Evolutionary conservation across 2,113 vertebrate genomes (phyloP).

Genomic region (Chionomys nivalis): DNA sequence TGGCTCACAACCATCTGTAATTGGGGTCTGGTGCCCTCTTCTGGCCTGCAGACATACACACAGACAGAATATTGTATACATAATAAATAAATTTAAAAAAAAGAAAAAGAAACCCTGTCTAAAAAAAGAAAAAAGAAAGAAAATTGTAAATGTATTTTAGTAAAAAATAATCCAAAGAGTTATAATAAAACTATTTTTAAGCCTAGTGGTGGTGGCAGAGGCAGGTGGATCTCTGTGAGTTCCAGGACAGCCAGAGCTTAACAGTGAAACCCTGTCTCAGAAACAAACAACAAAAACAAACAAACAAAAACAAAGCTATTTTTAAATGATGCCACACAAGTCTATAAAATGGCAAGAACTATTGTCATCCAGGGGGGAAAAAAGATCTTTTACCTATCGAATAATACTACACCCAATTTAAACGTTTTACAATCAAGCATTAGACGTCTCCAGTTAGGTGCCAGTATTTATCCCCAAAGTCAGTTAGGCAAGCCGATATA

Average conservation of each 20-base stretch:
- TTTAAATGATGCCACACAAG: background rate
- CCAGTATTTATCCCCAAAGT: constrained; percentile 28
- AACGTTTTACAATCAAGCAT: constrained; percentile 10
- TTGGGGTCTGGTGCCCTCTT: no score
- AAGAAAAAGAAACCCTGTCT: no score
- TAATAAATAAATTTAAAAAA: no score
- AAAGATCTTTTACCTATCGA: background rate
- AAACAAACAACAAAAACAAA: background rate
- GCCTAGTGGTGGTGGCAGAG: background rate
- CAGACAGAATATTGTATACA: no score
- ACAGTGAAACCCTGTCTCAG: background rate
- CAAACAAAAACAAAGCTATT: no score
- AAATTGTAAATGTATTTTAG: background rate
- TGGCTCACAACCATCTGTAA: no score
- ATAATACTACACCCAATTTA: background rate
- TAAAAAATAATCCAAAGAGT: background rate
- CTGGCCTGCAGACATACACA: no score
- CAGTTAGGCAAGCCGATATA: background rate
- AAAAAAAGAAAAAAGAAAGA: background rate
- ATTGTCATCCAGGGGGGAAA: background rate
- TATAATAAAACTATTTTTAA: constrained; percentile 34
- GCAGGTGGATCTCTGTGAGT: background rate
- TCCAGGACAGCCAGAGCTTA: background rate
- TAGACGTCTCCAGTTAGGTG: background rate
- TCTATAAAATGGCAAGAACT: background rate